Evolutionary conservation across 2,888 invertebrate species (phyloP), one percentile per base, ranked within the genome.

Genomic region (Sinelater perroti): DNA sequence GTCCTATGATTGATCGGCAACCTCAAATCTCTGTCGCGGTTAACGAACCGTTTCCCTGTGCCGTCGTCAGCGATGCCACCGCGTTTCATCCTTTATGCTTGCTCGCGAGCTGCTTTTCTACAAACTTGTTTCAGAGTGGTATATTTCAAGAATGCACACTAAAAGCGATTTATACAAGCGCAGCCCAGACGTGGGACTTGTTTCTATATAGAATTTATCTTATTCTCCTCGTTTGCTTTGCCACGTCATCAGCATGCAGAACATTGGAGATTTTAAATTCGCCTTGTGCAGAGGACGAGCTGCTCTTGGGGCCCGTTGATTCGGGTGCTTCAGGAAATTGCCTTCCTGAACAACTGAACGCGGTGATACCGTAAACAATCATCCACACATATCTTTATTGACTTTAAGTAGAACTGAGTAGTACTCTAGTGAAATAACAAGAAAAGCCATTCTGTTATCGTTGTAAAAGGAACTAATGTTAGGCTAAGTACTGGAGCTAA

Each of bases 11-110:
- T 57, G 57, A 57, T 57, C 51, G 57, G 36, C 18, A 52, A 24
- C 24, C 57, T 57, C 46, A 52, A 57, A 57, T 45, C 45, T 52
- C 46, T 28, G 57, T 28, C 30, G 57, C 57, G 57, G 57, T 57
- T 57, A 57, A 57, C 57, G 57, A 57, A 57, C 57, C 57, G 57
- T 56, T 30, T 18, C 26, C 35, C 20, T 51, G 38, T 51, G 47
- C 49, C 55, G 42, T 56, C 56, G 50, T 56, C 56, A 42, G 40
- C 18, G 56, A 50, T 50, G 56, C 50, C 50, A 36, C 56, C 30
- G 51, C 38, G 44, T 35, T 50, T 56, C 45, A 42, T 44, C 31
- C 28, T 44, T 33, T 42, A 44, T 17, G 44, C 30, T 30, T 16
- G 44, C 44, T 7, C 6, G 42, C 42, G 10, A 33, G 18, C 24